A percentile compares a stretch with the other conserved stretches of the same genome.
Evolutionary conservation across 2,888 invertebrate genomes (phyloP).

Genomic region (Sminthurides aquaticus): DNA sequence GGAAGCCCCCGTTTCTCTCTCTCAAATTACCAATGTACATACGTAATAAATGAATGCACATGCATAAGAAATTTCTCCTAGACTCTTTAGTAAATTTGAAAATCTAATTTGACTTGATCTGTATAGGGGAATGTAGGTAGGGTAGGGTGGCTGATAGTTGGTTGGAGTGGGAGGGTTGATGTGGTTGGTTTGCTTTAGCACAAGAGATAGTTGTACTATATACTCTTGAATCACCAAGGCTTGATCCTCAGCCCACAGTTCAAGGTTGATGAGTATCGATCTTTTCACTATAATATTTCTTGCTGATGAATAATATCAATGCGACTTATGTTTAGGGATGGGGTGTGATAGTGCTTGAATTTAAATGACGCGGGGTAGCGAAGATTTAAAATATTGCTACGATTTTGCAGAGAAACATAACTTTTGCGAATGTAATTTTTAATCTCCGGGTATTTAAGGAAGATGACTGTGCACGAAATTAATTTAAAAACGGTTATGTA

Average conservation of each 20-base stretch:
- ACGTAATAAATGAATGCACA: constrained; percentile 44
- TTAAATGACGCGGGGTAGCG: too few relatives aligned
- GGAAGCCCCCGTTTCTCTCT: constrained; percentile 13
- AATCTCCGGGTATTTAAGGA: too few relatives aligned
- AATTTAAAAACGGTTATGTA: too few relatives aligned
- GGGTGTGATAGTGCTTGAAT: neutral
- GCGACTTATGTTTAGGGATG: neutral
- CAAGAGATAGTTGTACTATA: too few relatives aligned
- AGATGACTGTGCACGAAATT: too few relatives aligned
- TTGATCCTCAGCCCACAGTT: constrained; percentile 14
- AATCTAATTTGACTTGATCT: constrained; percentile 36
- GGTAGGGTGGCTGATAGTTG: too few relatives aligned
- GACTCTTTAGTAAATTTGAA: constrained; percentile 39
- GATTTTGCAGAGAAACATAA: too few relatives aligned
- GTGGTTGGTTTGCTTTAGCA: too few relatives aligned
- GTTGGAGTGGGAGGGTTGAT: too few relatives aligned
- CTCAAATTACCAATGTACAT: constrained; percentile 41
- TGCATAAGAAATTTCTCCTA: constrained; percentile 43
- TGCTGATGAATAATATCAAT: neutral
- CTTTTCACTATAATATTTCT: constrained; percentile 6
- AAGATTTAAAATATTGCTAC: too few relatives aligned
- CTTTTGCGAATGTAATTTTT: neutral
- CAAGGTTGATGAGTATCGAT: constrained; percentile 37
- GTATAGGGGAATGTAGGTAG: neutral
- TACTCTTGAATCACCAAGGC: too few relatives aligned